Conservation (phyloP, 2,888 invertebrate genomes). For the Drosophila neonasuta region DNA sequence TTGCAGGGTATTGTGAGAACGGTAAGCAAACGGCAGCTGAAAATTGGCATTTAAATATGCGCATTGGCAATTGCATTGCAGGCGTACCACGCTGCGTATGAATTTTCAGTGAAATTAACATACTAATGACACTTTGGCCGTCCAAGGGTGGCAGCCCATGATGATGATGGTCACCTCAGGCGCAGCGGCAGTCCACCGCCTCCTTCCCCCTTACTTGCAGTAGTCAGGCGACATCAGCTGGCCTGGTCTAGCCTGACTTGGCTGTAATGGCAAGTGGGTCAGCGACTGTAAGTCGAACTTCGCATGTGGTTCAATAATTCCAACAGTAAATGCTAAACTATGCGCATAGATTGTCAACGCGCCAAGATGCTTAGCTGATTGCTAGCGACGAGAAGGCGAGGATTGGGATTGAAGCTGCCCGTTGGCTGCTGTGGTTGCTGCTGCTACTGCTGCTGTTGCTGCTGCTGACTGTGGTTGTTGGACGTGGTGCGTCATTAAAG, state of each 20-base stretch:
- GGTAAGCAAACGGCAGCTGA: constrained; percentile 27
- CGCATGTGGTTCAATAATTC: constrained; percentile 71
- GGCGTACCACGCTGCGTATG: constrained; percentile 66
- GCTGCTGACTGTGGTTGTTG: constrained; percentile 28
- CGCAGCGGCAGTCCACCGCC: constrained; percentile 14
- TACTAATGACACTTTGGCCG: constrained; percentile 60
- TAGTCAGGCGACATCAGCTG: constrained; percentile 38
- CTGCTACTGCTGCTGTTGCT: constrained; percentile 28
- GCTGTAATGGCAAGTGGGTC: constrained; percentile 50
- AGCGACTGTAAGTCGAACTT: constrained; percentile 60
- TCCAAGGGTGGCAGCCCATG: constrained; percentile 55
- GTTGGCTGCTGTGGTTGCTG: constrained; percentile 17
- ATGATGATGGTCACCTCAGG: constrained; percentile 45
- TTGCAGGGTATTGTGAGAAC: constrained; percentile 25
- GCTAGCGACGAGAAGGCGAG: constrained; percentile 50
- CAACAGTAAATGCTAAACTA: constrained; percentile 73
- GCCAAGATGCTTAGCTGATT: constrained; percentile 70
- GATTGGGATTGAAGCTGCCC: constrained; percentile 44
- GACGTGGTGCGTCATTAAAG: constrained; percentile 75
- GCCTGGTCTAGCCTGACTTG: background rate
- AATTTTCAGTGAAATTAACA: constrained; percentile 65
- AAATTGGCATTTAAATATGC: constrained; percentile 62
- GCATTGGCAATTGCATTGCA: constrained; percentile 64
- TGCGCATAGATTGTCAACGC: constrained; percentile 75
- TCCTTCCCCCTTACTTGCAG: background rate